phyloP scores from a whole-genome alignment of 2,113 vertebrate genomes.

The Stigmatopora nigra region DNA sequence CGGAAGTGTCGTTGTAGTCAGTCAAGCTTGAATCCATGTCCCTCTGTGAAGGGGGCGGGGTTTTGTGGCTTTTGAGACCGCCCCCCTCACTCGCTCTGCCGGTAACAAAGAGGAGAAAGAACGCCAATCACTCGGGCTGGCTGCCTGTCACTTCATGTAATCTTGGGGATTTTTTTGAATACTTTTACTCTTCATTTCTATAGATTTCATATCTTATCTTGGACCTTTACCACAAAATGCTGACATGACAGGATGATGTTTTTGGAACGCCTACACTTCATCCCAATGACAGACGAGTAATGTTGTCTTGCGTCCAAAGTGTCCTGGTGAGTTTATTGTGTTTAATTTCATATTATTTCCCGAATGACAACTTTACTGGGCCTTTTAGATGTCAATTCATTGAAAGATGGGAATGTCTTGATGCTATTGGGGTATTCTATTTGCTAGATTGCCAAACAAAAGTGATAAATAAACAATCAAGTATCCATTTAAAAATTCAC shows the following conservation, averaged over 20 bases:
- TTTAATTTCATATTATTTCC: not conserved
- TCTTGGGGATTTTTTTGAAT: not conserved
- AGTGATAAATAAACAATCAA: no score
- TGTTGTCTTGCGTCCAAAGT: constrained; percentile 3
- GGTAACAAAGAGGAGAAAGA: constrained; percentile 59
- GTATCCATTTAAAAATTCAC: no score
- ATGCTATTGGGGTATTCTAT: no score
- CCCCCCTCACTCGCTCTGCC: constrained; percentile 15
- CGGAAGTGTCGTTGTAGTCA: constrained; percentile 2
- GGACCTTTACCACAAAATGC: not conserved
- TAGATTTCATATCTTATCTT: not conserved
- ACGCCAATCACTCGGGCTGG: not conserved
- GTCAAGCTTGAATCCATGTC: not conserved
- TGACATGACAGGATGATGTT: constrained; percentile 3
- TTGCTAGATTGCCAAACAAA: no score
- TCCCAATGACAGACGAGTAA: constrained; percentile 14
- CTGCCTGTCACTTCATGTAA: not conserved
- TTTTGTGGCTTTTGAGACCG: constrained; percentile 11
- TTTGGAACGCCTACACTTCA: constrained; percentile 6
- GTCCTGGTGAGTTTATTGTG: constrained; percentile 33
- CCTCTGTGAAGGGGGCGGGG: not conserved
- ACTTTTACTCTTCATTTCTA: not conserved
- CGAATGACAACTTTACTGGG: not conserved
- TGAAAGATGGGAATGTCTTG: not conserved
- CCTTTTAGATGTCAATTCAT: not conserved